Evolutionary conservation across 2,888 invertebrate genomes (phyloP), one percentile per base, ranked within the genome.

Genomic region (Tetropium fuscum): DNA sequence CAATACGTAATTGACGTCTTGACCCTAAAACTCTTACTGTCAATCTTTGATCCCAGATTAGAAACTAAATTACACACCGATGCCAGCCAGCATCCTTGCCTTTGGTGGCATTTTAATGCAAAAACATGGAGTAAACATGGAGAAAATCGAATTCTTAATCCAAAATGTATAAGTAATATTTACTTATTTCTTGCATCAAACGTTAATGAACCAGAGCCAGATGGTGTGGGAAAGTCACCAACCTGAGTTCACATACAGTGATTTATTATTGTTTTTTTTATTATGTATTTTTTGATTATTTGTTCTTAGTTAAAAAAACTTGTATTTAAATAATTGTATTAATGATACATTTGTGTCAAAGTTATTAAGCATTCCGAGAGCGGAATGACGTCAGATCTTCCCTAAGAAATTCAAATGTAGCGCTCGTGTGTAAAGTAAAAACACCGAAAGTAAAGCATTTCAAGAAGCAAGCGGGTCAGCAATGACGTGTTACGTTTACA

Each of bases 61-160:
- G 34, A 53, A 7, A 69, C 56, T 1, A 67, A 74, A 41, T 41
- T 73, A 3, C 74, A 74, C 43, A 72, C 70, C 0, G 73, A 76
- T 25, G 73, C 73, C 1, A 63, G 71, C 38, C n/a, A n/a, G n/a
- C n/a, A 68, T 62, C 40, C 2, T 56, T 16, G 71, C 71, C 1
- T 59, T 68, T 10, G 73, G 66, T 0, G 74, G 70, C 1, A 71
- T 76, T 10, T 48, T 77, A 4, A 36, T 76, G 6, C 75, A 75
- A 53, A 57, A 25, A 20, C 25, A 44, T 44, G 43, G 43, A n/a
- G n/a, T n/a, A n/a, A n/a, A n/a, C n/a, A n/a, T n/a, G n/a, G n/a
- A n/a, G n/a, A n/a, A n/a, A n/a, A n/a, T n/a, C n/a, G n/a, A n/a
- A n/a, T 32, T 5, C 32, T 10, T 32, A 32, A 2, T 10, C 13